Conservation (phyloP, 2,113 vertebrate species). For the Brachionichthys hirsutus region DNA sequence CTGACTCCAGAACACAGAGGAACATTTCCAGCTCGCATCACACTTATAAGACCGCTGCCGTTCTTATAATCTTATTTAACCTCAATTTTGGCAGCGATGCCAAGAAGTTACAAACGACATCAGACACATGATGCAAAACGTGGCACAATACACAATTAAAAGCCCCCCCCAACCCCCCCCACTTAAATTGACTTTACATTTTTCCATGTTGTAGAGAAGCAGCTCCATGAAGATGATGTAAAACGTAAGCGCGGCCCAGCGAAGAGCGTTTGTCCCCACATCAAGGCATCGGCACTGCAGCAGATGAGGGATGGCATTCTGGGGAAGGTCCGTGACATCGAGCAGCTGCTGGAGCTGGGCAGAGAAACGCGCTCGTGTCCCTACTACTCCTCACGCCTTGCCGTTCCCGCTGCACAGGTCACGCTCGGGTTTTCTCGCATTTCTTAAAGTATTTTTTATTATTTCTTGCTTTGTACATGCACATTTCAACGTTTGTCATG, state of each 20-base stretch:
- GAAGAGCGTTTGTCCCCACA: slow-evolving; percentile 79
- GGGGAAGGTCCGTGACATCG: slow-evolving; percentile 86
- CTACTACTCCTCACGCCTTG: slow-evolving; percentile 87
- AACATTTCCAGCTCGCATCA: neutral
- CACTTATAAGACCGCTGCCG: neutral
- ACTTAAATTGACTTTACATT: no score
- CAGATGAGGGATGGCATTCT: slow-evolving; percentile 85
- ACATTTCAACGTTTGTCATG: neutral
- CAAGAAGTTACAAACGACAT: neutral
- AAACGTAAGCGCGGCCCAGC: slow-evolving; percentile 76
- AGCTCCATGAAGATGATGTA: slow-evolving; percentile 64
- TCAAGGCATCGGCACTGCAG: slow-evolving; percentile 82
- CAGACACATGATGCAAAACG: no score
- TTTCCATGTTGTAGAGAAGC: slow-evolving; percentile 50
- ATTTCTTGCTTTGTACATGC: no score
- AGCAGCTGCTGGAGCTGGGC: slow-evolving; percentile 86
- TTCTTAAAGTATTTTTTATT: no score
- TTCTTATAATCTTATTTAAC: neutral
- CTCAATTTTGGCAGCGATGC: neutral
- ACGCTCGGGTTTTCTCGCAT: neutral
- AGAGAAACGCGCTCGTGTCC: slow-evolving; percentile 84
- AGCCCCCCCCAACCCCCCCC: no score
- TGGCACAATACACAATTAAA: no score
- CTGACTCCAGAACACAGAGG: slow-evolving; percentile 1
- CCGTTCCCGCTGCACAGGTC: slow-evolving; percentile 87